phyloP scores from a whole-genome alignment of 2,888 invertebrate genomes.

The Neocrepidodera transversa region DNA sequence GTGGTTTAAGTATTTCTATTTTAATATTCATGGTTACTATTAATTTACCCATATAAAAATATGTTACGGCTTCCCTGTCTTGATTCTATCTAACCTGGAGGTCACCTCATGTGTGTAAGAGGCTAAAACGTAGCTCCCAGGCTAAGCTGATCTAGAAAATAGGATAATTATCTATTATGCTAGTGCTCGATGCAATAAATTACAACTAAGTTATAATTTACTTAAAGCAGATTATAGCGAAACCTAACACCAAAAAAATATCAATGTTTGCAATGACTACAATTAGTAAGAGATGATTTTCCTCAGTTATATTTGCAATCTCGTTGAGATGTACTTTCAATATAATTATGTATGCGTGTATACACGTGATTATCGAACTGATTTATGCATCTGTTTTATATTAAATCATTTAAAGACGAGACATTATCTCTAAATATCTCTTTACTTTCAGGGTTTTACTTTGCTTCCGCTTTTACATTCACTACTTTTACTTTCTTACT shows the following conservation, averaged over 20 bases:
- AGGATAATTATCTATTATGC: slow-evolving; percentile 31
- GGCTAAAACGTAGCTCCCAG: slow-evolving; percentile 18
- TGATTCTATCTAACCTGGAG: slow-evolving; percentile 1
- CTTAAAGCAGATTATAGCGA: slow-evolving; percentile 34
- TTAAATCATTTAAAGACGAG: slow-evolving; percentile 1
- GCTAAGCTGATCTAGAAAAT: slow-evolving; percentile 20
- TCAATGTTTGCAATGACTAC: slow-evolving; percentile 28
- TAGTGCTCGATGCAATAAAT: slow-evolving; percentile 32
- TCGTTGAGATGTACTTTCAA: slow-evolving; percentile 10
- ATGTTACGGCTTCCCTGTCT: slow-evolving; percentile 1
- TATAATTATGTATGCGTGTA: slow-evolving; percentile 17
- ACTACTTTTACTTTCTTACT: background rate
- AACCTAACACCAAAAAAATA: slow-evolving; percentile 28
- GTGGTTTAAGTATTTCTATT: too few relatives aligned
- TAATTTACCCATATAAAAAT: background rate
- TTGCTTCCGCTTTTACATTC: background rate
- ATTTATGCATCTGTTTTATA: slow-evolving; percentile 12
- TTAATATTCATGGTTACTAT: background rate
- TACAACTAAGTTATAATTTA: slow-evolving; percentile 31
- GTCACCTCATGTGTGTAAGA: slow-evolving; percentile 15
- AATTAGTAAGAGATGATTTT: slow-evolving; percentile 28
- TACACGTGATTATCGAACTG: slow-evolving; percentile 7
- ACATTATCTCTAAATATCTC: background rate
- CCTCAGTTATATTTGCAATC: slow-evolving; percentile 20
- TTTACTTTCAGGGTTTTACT: background rate